Evolutionary conservation across 2,113 vertebrate genomes (phyloP).

Genomic region (Puma concolor): DNA sequence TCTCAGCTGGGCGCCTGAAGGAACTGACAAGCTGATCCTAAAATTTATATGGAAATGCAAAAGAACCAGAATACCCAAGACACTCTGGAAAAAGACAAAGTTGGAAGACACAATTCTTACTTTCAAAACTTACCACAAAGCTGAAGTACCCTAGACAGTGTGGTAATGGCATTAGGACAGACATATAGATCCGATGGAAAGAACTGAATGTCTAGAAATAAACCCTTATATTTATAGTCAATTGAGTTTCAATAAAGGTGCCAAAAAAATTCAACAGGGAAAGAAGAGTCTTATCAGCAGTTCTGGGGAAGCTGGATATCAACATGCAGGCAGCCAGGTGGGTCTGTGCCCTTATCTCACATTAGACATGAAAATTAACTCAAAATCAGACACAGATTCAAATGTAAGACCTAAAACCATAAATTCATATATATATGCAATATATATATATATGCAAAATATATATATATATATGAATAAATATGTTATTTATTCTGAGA

Average conservation of each 20-base stretch:
- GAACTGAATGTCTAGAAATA: neutral
- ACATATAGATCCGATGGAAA: neutral
- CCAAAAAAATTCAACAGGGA: neutral
- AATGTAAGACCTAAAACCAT: neutral
- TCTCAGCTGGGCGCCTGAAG: neutral
- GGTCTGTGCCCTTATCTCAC: neutral
- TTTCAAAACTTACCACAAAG: neutral
- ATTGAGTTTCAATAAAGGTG: neutral
- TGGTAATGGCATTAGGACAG: neutral
- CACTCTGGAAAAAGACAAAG: neutral
- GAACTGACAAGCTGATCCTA: neutral
- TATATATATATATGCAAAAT: no score
- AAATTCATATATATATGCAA: neutral
- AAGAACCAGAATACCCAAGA: neutral
- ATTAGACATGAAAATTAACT: neutral
- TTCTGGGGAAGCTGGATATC: neutral
- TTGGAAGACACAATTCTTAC: neutral
- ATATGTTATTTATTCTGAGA: no score
- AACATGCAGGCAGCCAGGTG: neutral
- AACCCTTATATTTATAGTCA: neutral
- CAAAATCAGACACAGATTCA: neutral
- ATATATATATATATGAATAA: no score
- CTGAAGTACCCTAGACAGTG: neutral
- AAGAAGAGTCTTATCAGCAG: neutral
- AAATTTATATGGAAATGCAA: neutral